Evolutionary conservation across 2,797 vertebrate genomes (phyloP).

Genomic region (Leucoraja ocellata): DNA sequence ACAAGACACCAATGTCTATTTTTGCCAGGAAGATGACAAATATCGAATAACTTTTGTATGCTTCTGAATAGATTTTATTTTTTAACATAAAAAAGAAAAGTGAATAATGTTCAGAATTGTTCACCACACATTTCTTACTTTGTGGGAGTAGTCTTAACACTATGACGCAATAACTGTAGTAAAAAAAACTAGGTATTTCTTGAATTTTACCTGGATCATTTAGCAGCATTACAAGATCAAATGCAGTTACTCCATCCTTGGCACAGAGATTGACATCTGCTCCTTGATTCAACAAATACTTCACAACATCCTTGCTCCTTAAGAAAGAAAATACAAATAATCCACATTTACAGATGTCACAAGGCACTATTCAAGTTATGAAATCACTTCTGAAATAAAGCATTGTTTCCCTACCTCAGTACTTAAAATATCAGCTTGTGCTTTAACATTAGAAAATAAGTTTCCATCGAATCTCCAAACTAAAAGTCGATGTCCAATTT

Average conservation of each 20-base stretch:
- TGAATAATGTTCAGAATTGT: not conserved
- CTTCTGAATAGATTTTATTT: not conserved
- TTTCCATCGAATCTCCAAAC: not conserved
- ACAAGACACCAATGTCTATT: not conserved
- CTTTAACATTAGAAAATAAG: not conserved
- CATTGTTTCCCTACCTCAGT: not conserved
- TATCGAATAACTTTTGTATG: not conserved
- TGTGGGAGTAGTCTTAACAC: not conserved
- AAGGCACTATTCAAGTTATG: not conserved
- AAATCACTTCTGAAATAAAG: not conserved
- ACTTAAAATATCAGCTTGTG: not conserved
- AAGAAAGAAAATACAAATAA: slow-evolving; percentile 38
- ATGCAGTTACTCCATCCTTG: slow-evolving; percentile 93
- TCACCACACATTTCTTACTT: too few relatives aligned
- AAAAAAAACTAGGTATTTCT: not conserved
- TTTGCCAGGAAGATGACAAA: not conserved
- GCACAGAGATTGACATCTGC: slow-evolving; percentile 86
- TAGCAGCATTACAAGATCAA: slow-evolving; percentile 92
- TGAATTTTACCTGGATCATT: slow-evolving; percentile 78
- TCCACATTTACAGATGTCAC: not conserved
- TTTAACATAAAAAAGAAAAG: not conserved
- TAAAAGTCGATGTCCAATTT: not conserved
- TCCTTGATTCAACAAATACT: slow-evolving; percentile 84
- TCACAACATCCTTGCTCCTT: slow-evolving; percentile 91
- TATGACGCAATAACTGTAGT: not conserved